Evolutionary conservation across 2,888 invertebrate genomes (phyloP).

Genomic region (Phaedon cochleariae): DNA sequence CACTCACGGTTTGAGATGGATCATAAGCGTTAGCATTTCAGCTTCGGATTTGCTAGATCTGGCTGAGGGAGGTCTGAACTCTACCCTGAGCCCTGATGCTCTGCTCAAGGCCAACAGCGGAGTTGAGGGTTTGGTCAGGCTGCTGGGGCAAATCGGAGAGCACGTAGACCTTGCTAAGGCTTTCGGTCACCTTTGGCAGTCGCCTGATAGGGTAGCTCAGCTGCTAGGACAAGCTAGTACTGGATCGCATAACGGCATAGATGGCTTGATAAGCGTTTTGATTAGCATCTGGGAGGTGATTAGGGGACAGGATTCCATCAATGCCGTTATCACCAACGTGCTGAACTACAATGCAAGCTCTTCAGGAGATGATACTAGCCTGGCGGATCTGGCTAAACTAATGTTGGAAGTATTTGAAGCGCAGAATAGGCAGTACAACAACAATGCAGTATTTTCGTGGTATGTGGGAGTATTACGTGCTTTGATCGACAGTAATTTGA

Average conservation of each 20-base stretch:
- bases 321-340: slow-evolving; percentile 13
- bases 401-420: slow-evolving; percentile 10
- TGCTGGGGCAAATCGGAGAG: slow-evolving; percentile 20
- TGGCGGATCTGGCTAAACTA: slow-evolving; percentile 9
- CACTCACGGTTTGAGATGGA: neutral
- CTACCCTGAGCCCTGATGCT: neutral
- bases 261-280: slow-evolving; percentile 25
- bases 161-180: slow-evolving; percentile 8
- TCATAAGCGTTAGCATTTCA: slow-evolving; percentile 16
- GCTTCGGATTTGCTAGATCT: slow-evolving; percentile 10
- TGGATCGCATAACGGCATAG: slow-evolving; percentile 27
- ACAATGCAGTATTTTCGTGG: neutral
- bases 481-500: slow-evolving; percentile 16
- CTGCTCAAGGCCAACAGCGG: slow-evolving; percentile 20
- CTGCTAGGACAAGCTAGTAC: slow-evolving; percentile 17
- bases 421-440: slow-evolving; percentile 13
- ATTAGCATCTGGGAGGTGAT: slow-evolving; percentile 8
- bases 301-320: slow-evolving; percentile 1
- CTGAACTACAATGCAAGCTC: slow-evolving; percentile 17
- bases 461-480: slow-evolving; percentile 7
- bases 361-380: slow-evolving; percentile 5
- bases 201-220: slow-evolving; percentile 16
- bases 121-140: slow-evolving; percentile 18
- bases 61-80: neutral
- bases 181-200: neutral